Evolutionary conservation across 1,140 invertebrate species (phyloP), one percentile per base, ranked within the genome.

Genomic region (Nasonia vitripennis): DNA sequence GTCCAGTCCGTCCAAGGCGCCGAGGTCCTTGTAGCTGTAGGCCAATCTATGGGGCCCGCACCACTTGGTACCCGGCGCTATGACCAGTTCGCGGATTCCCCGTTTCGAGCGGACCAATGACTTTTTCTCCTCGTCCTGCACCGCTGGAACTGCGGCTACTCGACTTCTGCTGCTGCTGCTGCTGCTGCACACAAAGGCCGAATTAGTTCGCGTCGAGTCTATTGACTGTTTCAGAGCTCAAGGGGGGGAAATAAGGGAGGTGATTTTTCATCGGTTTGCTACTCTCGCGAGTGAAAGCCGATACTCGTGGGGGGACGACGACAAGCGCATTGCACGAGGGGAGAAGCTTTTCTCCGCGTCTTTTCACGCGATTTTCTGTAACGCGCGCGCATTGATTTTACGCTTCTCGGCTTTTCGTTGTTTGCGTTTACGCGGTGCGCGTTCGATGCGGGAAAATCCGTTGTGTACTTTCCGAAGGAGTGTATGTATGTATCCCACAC

Each of bases 1-100:
- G 91, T 98, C 97, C 70, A 96, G 95, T 11, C 93, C 92, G 34
- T 94, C 93, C 88, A 96, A 95, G 20, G 94, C 93, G 2, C 97
- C 97, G 74, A 98, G 92, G 83, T 97, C 94, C 78, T 94, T 94
- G 92, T 96, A 97, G 71, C 93, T 93, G 62, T 94, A 93, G 12
- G 95, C 95, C 23, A 94, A 92, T 85, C 96, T 95, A 1, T 96
- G 96, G 41, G 95, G 94, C 23, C 97, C 97, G 92, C 97, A 98
- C 97, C 97, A 98, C 89, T 96, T 95, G 7, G 97, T 98, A 62
- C 96, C 96, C 1, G 97, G 97, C 37, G 95, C 91, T 88, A 96
- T 96, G 81, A 96, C 93, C 93, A 94, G 94, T 89, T 94, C 94
- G 86, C 93, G 94, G 41, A 95, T 89, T 20, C 86, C 87, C 37